Base-by-base conservation (phyloP, 2,113 vertebrate species). In the Pygoscelis antarcticus region DNA sequence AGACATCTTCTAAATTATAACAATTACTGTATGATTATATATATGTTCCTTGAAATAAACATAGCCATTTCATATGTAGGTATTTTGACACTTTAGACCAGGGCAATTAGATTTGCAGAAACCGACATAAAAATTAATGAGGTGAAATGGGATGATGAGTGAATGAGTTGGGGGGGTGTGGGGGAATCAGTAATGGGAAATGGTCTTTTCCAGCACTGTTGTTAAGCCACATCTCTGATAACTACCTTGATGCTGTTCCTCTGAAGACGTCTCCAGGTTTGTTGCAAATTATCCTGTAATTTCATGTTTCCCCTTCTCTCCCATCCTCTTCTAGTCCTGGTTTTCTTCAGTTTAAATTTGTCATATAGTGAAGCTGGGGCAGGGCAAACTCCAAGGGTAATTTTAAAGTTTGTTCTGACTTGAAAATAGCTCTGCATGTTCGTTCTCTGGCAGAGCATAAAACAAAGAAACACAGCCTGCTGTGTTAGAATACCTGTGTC, bases 361-460 rank as follows among this genome's bases (percentile, higher is more conserved):
- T 46, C 13, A 19, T 21, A 10, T 29, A 36, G 13, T 32, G 70
- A 87, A 80, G 42, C 11, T 84, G 55, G 71, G 42, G 30, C 61
- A 89, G 64, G 88, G 51, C 66, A 95, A 55, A 90, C 87, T 91
- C 23, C 46, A 84, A 38, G 62, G 26, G 49, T 88, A 92, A 72
- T 94, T 92, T 52, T 42, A 47, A 95, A 89, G 46, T 84, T 89
- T 82, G 30, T 79, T 88, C 69, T 70, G 84, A 54, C 66, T 93
- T 72, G 78, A 72, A 91, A 89, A 87, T 42, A 89, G 36, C 32
- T 94, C 60, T 95, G 85, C 7, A 2, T 20, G 38, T n/a, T 89
- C 52, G 9, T 91, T 65, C 44, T 89, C 66, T 95, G 84, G n/a
- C 87, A 93, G 81, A 85, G 44, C 61, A 52, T 83, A n/a, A 96